Percentiles rank a stretch among this genome's conserved stretches.
These are phyloP conservation scores for Phrynocephalus vlangalii DNA, from an alignment of 2,797 vertebrate genomes.

Conservation along the genomic window DNA sequence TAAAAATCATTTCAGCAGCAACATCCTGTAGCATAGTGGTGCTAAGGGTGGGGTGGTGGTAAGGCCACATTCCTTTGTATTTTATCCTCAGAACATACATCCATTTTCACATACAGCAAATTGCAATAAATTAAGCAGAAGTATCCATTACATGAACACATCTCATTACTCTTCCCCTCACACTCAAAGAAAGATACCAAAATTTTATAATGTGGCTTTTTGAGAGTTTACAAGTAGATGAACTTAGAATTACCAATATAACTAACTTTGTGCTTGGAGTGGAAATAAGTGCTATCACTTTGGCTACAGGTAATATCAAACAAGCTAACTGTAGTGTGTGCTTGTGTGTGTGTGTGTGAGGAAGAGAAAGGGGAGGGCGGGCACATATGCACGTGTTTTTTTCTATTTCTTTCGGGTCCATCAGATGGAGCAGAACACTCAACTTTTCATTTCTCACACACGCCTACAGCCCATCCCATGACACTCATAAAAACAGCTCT, in stretches of 20 bases:
- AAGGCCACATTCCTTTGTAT: neutral
- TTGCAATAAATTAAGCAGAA: neutral
- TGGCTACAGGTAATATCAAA: constrained; percentile 1
- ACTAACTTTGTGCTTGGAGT: neutral
- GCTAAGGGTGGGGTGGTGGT: constrained; percentile 1
- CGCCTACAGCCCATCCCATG: neutral
- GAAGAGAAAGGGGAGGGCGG: neutral
- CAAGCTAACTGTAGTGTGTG: neutral
- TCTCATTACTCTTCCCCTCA: neutral
- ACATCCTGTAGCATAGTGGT: neutral
- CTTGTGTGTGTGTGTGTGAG: neutral
- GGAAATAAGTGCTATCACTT: neutral
- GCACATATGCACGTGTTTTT: no score
- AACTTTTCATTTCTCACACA: neutral
- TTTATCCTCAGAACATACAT: neutral
- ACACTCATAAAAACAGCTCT: neutral
- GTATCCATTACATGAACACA: neutral
- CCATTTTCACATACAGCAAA: neutral
- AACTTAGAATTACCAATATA: neutral
- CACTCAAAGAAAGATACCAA: neutral
- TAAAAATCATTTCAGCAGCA: constrained; percentile 35
- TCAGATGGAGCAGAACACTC: neutral
- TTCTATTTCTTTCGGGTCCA: neutral
- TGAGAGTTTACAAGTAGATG: neutral
- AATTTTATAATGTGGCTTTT: constrained; percentile 14